Conservation (phyloP, 2,797 vertebrate species). For the Mycteria americana region DNA sequence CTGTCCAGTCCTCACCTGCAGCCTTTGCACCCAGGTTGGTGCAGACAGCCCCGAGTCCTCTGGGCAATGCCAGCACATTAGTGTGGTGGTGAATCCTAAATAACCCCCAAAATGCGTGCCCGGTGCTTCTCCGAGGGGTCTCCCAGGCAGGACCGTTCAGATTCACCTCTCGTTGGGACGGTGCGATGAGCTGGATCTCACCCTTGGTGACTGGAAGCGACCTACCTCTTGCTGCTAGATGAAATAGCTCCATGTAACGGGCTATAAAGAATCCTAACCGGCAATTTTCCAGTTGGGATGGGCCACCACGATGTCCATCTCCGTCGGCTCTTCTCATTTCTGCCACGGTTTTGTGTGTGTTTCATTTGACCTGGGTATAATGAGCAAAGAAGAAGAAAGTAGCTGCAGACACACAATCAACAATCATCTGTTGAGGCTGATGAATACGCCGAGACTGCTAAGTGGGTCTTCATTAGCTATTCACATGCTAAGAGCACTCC, state of each 20-base stretch:
- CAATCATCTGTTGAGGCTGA: conserved; percentile 22
- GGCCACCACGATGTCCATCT: background rate
- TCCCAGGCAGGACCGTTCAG: background rate
- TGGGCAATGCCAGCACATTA: background rate
- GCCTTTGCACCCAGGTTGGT: background rate
- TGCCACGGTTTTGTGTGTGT: background rate
- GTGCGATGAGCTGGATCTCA: background rate
- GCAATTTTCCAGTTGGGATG: conserved; percentile 30
- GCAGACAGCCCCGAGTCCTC: too few species aligned
- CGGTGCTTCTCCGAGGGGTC: background rate
- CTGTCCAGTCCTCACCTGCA: background rate
- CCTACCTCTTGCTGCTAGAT: background rate
- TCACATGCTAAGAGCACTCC: background rate
- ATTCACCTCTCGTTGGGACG: background rate
- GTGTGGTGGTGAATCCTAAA: background rate
- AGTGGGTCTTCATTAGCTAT: conserved; percentile 57
- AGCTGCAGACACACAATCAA: conserved; percentile 57
- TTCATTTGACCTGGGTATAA: conserved; percentile 54
- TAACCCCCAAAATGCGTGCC: background rate
- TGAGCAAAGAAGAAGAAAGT: conserved; percentile 14
- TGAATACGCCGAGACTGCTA: conserved; percentile 52
- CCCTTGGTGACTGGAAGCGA: conserved; percentile 6
- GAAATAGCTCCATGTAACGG: background rate
- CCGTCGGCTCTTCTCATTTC: background rate
- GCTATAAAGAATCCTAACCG: conserved; percentile 25